These are phyloP conservation scores for Notarius lentiginosus DNA, from an alignment of 2,113 vertebrate genomes.

Conservation along the genomic window DNA sequence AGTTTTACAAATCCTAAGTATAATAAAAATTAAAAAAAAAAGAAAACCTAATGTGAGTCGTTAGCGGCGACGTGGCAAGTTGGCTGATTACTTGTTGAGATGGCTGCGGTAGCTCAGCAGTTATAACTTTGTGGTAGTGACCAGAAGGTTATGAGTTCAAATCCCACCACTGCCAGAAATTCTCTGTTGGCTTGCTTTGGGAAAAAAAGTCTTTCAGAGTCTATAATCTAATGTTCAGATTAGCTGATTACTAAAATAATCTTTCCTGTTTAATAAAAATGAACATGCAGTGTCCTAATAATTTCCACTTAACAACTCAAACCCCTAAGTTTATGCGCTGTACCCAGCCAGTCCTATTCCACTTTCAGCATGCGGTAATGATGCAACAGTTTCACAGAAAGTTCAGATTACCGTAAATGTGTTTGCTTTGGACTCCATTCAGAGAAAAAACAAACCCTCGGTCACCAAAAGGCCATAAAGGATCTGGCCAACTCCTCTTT, in stretches of 20 bases:
- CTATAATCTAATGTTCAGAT: conserved; percentile 1
- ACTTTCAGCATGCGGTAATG: conserved; percentile 41
- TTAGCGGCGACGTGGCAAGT: background rate
- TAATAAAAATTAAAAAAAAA: background rate
- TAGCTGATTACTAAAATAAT: conserved; percentile 46
- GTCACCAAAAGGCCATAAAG: conserved; percentile 44
- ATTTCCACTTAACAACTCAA: conserved; percentile 20
- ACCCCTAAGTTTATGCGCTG: conserved; percentile 5
- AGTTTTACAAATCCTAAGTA: background rate
- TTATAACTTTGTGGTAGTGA: background rate
- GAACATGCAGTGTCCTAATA: conserved; percentile 13
- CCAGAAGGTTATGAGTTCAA: conserved; percentile 16
- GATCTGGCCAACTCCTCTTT: conserved; percentile 47
- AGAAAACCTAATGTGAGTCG: background rate
- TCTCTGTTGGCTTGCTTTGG: background rate
- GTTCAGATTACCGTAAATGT: conserved; percentile 52
- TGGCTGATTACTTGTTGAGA: background rate
- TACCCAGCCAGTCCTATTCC: conserved; percentile 20
- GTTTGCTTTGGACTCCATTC: conserved; percentile 51
- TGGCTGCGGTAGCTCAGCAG: background rate
- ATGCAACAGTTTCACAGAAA: conserved; percentile 53
- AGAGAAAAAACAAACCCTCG: conserved; percentile 47
- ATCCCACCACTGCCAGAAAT: background rate
- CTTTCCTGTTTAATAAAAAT: conserved; percentile 22
- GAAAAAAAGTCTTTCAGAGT: background rate